phyloP scores from a whole-genome alignment of 2,888 invertebrate genomes.

The Pyrrhosoma nymphula region DNA sequence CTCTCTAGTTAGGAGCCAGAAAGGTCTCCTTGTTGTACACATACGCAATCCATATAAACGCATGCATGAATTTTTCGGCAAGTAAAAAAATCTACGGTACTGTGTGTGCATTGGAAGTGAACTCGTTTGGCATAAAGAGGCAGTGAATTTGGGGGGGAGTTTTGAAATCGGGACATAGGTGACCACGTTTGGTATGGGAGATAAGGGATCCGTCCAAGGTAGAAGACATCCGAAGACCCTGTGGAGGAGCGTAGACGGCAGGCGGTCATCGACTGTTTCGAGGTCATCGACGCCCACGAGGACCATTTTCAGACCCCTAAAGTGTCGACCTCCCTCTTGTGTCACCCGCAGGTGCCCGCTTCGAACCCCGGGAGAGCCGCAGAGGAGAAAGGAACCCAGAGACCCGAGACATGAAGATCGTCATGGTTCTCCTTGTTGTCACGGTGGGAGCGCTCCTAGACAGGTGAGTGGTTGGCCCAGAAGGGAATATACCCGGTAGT shows the following conservation, averaged over 20 bases:
- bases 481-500: too few relatives aligned
- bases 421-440: background rate
- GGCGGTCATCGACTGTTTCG: background rate
- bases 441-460: background rate
- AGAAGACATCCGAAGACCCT: background rate
- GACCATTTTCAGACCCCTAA: slow-evolving; percentile 14
- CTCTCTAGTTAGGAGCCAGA: too few relatives aligned
- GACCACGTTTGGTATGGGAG: background rate
- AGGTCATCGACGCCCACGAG: background rate
- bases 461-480: background rate
- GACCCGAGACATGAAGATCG: background rate
- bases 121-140: background rate
- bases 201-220: background rate
- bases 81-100: too few relatives aligned
- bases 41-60: too few relatives aligned
- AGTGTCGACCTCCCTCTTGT: background rate
- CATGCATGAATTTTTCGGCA: too few relatives aligned
- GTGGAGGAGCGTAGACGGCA: background rate
- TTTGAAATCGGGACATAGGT: background rate
- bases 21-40: too few relatives aligned
- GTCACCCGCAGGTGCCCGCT: background rate
- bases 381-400: background rate
- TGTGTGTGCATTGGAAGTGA: background rate
- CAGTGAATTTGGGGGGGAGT: background rate
- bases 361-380: background rate